phyloP scores from a whole-genome alignment of 2,113 vertebrate species.

The Tricholaema leucomelas region DNA sequence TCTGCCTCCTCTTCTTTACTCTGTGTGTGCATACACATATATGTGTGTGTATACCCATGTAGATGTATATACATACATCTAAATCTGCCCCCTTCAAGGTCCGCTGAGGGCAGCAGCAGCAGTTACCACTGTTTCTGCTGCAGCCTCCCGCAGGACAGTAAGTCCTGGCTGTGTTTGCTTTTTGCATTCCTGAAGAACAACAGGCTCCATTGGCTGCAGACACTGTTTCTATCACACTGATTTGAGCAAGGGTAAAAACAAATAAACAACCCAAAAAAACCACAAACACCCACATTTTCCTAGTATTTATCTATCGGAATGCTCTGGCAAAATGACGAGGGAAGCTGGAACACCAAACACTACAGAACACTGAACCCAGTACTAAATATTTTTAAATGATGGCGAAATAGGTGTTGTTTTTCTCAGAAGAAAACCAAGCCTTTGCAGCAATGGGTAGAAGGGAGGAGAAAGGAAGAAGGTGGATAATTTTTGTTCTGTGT shows the following conservation, averaged over 20 bases:
- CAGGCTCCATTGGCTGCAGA: not conserved
- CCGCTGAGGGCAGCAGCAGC: accelerated
- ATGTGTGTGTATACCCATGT: accelerated
- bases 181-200: not conserved
- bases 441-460: not conserved
- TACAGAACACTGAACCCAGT: not conserved
- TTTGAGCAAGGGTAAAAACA: not conserved
- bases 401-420: not conserved
- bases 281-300: not conserved
- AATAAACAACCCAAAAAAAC: no score
- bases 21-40: not conserved
- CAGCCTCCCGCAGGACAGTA: not conserved
- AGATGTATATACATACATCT: not conserved
- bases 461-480: not conserved
- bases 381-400: conserved; percentile 5
- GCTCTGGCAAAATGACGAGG: not conserved
- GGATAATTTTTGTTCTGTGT: not conserved
- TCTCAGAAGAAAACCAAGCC: not conserved
- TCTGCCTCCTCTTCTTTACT: not conserved
- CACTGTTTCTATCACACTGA: not conserved
- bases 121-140: not conserved
- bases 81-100: not conserved
- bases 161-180: not conserved
- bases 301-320: not conserved
- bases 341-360: not conserved